phyloP scores from a whole-genome alignment of 2,113 vertebrate genomes.

The Aramus guarauna region DNA sequence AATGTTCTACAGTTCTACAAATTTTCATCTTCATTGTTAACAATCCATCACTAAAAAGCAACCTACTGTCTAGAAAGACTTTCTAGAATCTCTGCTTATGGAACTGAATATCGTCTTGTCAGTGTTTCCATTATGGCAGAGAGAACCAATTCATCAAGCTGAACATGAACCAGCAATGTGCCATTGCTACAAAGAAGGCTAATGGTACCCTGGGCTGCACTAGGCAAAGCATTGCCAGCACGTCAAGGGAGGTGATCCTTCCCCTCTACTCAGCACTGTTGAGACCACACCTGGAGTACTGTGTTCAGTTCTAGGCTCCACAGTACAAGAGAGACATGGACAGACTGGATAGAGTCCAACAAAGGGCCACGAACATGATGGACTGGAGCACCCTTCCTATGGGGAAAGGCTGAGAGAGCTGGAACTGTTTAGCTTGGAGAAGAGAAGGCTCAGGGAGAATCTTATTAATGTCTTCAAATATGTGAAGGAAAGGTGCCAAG shows the following conservation, averaged over 20 bases:
- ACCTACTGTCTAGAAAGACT: neutral
- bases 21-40: neutral
- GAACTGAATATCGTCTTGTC: neutral
- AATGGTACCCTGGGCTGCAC: neutral
- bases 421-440: neutral
- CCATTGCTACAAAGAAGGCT: neutral
- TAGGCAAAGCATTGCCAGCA: neutral
- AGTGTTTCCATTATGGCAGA: neutral
- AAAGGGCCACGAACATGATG: neutral
- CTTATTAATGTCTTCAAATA: neutral
- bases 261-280: neutral
- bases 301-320: neutral
- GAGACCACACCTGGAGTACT: neutral
- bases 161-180: neutral
- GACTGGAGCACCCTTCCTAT: neutral
- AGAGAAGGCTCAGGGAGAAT: neutral
- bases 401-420: neutral
- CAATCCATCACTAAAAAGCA: neutral
- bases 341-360: neutral
- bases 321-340: neutral
- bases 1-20: neutral
- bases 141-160: neutral
- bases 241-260: accelerated
- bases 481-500: neutral
- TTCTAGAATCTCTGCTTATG: neutral